Evolutionary conservation across 2,113 vertebrate genomes (phyloP), one percentile per base, ranked within the genome.

Genomic region (Arizona elegans): DNA sequence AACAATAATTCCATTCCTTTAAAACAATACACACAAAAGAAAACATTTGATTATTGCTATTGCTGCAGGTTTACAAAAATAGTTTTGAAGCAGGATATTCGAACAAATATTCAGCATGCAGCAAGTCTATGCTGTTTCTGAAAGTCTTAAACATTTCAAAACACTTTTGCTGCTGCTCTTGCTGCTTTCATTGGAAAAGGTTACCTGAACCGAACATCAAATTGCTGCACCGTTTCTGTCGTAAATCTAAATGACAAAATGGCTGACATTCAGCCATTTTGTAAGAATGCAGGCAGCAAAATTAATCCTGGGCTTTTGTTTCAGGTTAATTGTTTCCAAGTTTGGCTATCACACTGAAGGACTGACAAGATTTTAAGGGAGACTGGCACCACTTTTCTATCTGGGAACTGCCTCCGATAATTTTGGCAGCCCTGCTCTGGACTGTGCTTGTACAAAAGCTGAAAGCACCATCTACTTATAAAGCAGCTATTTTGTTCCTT

Each of bases 211-310:
- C 17, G 2, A 75, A 90, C 13, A 86, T 90, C 58, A n/a, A 75
- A 95, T 7, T 85, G 10, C 52, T 29, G 0, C 54, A 1, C 0
- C 50, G 55, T 91, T 93, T 91, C 70, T 47, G 9, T 9, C 3
- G 91, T 90, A 75, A 23, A 92, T 92, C 92, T 89, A 52, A 89
- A 93, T 33, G 70, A 97, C 95, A 97, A 97, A 97, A 97, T 97
- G 97, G 96, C 96, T 24, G 94, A 3, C 90, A 0, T 91, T 93
- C 96, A 92, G 96, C 97, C 97, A 97, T 97, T 97, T 97, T 96
- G 96, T 97, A 95, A 89, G 92, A 81, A 1, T 0, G 8, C 92
- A 26, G 47, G 29, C 7, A 6, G 11, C 81, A n/a, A 81, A 8
- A 52, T 91, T 88, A 94, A 0, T 0, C 3, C 90, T 17, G 91